Evolutionary conservation across 2,888 invertebrate species (phyloP), one percentile per base, ranked within the genome.

Genomic region (Cephus pulcher): DNA sequence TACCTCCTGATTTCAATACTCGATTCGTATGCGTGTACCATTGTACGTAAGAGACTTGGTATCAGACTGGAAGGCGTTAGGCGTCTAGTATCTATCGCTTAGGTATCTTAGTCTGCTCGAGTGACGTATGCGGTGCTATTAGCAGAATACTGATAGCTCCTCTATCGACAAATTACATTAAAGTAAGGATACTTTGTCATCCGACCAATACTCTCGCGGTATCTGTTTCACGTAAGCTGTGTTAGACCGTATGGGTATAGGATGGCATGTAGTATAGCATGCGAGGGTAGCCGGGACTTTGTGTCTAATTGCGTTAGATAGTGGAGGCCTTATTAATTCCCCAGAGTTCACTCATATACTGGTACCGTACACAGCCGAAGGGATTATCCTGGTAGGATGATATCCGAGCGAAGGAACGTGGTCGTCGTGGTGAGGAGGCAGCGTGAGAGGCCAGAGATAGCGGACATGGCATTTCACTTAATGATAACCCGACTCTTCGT

Each of bases 401-500:
- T 68, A 75, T 71, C 32, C 34, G 71, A 56, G 56, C 56, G 56
- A 56, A 75, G 76, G 35, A 74, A 77, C 80, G 70, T 78, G 74
- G 76, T 77, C 71, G 71, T 34, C 32, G 37, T 80, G 79, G 81
- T 80, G 81, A 82, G 82, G 85, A 84, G 83, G 80, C 86, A 70
- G 69, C 81, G 82, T 81, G 82, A 83, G 82, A 83, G 84, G 80
- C 82, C 82, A 79, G 86, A 88, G 90, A 90, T 90, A 90, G 88
- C 86, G 91, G 91, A 91, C 91, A 91, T 87, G 91, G 91, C 91
- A 91, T 91, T 91, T 91, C 91, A 91, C 91, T 91, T 91, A 91
- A 91, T 91, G 91, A 91, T 91, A 91, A 90, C 90, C 87, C 88
- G 87, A 87, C 88, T 86, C 84, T 77, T 78, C 79, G 77, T 82